These are phyloP conservation scores for Poeciliopsis gracilis DNA, from an alignment of 2,797 vertebrate genomes.

Conservation along the genomic window DNA sequence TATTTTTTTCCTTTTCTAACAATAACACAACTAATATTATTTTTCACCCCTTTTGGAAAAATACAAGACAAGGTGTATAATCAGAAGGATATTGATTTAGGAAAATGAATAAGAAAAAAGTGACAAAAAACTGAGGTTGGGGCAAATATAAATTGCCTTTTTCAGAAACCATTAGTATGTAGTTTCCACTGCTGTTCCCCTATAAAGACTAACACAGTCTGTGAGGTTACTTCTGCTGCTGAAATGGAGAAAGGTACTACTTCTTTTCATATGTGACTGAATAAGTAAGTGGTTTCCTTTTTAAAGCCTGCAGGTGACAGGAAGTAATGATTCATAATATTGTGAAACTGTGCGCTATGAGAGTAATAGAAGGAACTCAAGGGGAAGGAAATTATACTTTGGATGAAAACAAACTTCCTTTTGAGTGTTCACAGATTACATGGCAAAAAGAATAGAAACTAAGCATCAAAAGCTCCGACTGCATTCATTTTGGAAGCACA, in stretches of 20 bases:
- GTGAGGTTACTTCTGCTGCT: slow-evolving; percentile 10
- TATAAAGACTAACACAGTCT: slow-evolving; percentile 24
- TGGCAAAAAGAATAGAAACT: background rate
- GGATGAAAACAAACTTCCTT: slow-evolving; percentile 16
- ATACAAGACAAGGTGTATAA: background rate
- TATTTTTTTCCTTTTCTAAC: background rate
- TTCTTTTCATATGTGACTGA: slow-evolving; percentile 3
- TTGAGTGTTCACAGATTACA: slow-evolving; percentile 23
- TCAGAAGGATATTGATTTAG: background rate
- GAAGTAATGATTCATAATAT: slow-evolving; percentile 12
- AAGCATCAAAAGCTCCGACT: slow-evolving; percentile 28
- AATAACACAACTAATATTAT: background rate
- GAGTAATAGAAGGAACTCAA: background rate
- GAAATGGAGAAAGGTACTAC: background rate
- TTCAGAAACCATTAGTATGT: background rate
- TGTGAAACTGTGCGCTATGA: background rate
- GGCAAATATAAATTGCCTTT: background rate
- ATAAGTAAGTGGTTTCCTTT: slow-evolving; percentile 10
- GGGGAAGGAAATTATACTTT: slow-evolving; percentile 34
- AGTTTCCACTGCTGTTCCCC: background rate
- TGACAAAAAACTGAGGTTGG: background rate
- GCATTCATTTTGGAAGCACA: slow-evolving; percentile 26
- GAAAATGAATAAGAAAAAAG: background rate
- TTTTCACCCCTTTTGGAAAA: background rate
- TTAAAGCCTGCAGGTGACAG: slow-evolving; percentile 12